Base-by-base conservation (phyloP, 2,113 vertebrate genomes). In the Pteruthius melanotis region DNA sequence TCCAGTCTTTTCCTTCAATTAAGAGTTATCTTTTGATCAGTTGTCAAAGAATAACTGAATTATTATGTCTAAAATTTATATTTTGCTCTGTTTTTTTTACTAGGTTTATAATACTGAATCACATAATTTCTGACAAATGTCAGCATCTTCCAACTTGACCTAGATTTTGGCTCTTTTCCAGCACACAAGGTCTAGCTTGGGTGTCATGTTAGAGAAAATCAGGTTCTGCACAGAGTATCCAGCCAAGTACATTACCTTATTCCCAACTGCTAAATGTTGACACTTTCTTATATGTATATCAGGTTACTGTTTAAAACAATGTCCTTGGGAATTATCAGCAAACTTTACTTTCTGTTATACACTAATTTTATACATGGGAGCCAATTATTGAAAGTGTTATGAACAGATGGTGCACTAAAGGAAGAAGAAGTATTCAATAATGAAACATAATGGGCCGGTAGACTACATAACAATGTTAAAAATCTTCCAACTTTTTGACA, bases 341-440 rank as follows among this genome's bases (percentile, higher is more conserved):
- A 96, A 96, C 31, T 95, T 95, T 94, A 44, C 42, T 95, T 96
- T 95, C 52, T 95, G 86, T 92, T 90, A 44, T 80, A 84, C 57
- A 74, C 39, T 89, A 85, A 80, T 94, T 79, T 76, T 91, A 60
- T 89, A 57, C 83, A 87, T 66, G 76, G 60, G 23, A 96, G 45
- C 53, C 89, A 93, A 30, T 94, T 96, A 96, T 72, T 90, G 84
- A 71, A 76, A 89, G 26, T 85, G 66, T 83, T 83, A 83, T 40
- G 89, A 97, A 90, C 95, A 97, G 96, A 94, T 95, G 95, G 90
- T 91, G 27, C 49, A 33, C 12, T 92, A 78, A 94, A 93, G 42
- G 56, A 88, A 54, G 40, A 81, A 81, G 52, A 63, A 59, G 23
- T 63, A 13, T 70, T 77, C 35, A 76, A 33, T 26, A 82, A 61